These are phyloP conservation scores for Sitophilus oryzae DNA, from an alignment of 1,140 invertebrate species.

Conservation along the genomic window DNA sequence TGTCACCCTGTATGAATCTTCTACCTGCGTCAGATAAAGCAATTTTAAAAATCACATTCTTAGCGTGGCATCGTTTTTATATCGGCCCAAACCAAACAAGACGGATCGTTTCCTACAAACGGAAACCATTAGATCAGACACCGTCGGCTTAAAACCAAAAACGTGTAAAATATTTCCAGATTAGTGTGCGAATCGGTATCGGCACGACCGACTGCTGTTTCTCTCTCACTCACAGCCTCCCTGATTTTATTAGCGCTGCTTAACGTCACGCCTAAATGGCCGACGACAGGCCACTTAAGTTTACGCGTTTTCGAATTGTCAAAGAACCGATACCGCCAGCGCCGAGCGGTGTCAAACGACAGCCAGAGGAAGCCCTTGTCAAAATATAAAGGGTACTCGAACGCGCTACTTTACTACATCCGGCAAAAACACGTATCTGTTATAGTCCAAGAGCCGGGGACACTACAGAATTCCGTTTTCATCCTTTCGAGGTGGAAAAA, in stretches of 20 bases:
- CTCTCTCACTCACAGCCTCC: neutral
- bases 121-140: neutral
- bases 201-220: neutral
- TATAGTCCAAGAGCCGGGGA: too few species aligned
- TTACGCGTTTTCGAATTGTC: neutral
- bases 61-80: too few species aligned
- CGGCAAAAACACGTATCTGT: neutral
- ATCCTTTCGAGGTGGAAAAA: too few species aligned
- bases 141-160: neutral
- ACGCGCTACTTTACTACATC: slow-evolving; percentile 14
- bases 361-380: neutral
- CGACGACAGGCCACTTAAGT: slow-evolving; percentile 2
- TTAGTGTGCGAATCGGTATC: neutral
- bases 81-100: too few species aligned
- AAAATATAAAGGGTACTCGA: slow-evolving; percentile 5
- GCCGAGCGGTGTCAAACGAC: neutral
- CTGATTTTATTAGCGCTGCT: slow-evolving; percentile 4
- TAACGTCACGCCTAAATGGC: slow-evolving; percentile 1
- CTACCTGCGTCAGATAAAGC: too few species aligned
- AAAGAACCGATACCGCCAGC: neutral
- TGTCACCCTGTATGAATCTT: too few species aligned
- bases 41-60: too few species aligned
- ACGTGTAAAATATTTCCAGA: neutral
- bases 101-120: neutral
- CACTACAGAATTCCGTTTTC: too few species aligned